phyloP scores from a whole-genome alignment of 2,888 invertebrate species.

The Dynastes tityus region DNA sequence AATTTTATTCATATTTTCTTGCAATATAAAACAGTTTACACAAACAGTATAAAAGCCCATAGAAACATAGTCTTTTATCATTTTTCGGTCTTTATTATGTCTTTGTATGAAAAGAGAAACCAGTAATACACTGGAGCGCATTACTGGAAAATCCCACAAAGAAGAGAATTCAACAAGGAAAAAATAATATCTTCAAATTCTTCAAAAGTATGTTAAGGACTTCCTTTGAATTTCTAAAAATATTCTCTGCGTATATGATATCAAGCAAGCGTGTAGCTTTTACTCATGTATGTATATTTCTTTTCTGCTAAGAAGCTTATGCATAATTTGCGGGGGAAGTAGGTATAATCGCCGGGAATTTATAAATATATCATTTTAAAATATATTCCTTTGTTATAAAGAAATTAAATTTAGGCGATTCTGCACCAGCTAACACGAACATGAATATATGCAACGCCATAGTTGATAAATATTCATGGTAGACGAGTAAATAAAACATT shows the following conservation, averaged over 20 bases:
- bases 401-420: constrained; percentile 14
- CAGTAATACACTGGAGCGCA: neutral
- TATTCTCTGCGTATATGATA: neutral
- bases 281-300: neutral
- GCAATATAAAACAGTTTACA: no score
- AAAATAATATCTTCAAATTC: neutral
- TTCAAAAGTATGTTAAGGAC: constrained; percentile 11
- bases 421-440: no score
- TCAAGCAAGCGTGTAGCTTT: neutral
- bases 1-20: no score
- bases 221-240: constrained; percentile 24
- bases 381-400: constrained; percentile 37
- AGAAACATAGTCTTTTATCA: no score
- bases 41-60: no score
- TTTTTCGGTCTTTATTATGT: no score
- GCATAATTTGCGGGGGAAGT: constrained; percentile 10
- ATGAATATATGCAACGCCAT: neutral
- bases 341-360: neutral
- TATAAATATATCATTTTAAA: constrained; percentile 35
- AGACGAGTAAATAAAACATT: constrained; percentile 16
- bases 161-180: neutral
- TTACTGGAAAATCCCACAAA: constrained; percentile 5
- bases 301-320: constrained; percentile 14
- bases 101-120: no score
- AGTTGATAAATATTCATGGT: constrained; percentile 17